Evolutionary conservation across 2,113 vertebrate genomes (phyloP), one percentile per base, ranked within the genome.

Genomic region (Actenoides hombroni): DNA sequence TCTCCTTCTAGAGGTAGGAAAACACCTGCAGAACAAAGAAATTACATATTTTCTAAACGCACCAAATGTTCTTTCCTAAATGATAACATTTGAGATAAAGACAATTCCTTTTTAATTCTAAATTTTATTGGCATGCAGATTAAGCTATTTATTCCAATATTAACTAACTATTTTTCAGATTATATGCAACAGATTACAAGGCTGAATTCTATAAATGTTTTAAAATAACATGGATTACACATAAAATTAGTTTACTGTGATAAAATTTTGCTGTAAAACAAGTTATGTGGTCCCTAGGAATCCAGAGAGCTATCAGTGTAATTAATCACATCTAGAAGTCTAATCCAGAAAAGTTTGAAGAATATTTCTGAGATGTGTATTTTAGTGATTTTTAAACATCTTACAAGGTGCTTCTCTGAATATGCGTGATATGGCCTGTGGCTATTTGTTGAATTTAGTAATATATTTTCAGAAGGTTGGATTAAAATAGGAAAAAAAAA

Each of bases 21-120:
- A 94, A 83, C 13, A 88, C 12, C 7, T n/a, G 28, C 48, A 81
- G 21, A 75, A 64, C 24, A 53, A 83, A 94, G 2, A 96, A 90
- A 94, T 59, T 17, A 29, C n/a, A 2, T 46, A 39, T 86, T 92
- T 95, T 63, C 54, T 53, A 33, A 77, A 87, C 69, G 11, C 2
- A 71, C 24, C 23, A 13, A 68, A 31, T 59, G 10, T 26, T 40
- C 25, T 74, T 73, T 82, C 46, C 15, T 53, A 83, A 67, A 49
- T 35, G 4, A 24, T 82, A 92, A 71, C 65, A 82, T 75, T 86
- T 17, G 69, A 61, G 21, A 26, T 15, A 59, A 87, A 88, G 54
- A 74, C 20, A 64, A 91, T 46, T 51, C 40, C 2, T 88, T 76
- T 79, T 61, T 11, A 83, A 67, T 24, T 51, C 18, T 2, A 61